A percentile compares a stretch with the other conserved stretches of the same genome.
These are phyloP conservation scores for Andrena camellia DNA, from an alignment of 2,888 invertebrate species.

Conservation along the genomic window DNA sequence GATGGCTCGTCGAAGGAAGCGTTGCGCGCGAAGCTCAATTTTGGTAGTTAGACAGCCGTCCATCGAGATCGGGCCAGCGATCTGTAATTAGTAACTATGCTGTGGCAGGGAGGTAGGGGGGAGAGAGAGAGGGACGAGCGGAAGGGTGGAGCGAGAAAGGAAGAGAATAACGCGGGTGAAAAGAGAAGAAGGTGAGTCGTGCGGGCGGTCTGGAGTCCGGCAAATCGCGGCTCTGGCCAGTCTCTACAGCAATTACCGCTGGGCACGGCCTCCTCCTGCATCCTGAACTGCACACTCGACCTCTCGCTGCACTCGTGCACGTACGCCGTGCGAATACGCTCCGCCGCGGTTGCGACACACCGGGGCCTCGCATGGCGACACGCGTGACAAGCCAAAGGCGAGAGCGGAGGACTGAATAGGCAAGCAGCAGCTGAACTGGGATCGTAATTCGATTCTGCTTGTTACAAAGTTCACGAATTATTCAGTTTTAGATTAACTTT, in stretches of 20 bases:
- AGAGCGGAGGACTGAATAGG: slow-evolving; percentile 6
- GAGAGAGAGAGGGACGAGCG: background rate
- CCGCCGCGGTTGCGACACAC: slow-evolving; percentile 30
- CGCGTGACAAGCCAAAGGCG: slow-evolving; percentile 4
- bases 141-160: slow-evolving; percentile 4
- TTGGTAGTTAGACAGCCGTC: slow-evolving; percentile 51
- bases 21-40: slow-evolving; percentile 54
- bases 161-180: slow-evolving; percentile 27
- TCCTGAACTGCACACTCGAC: slow-evolving; percentile 61
- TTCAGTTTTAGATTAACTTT: background rate
- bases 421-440: slow-evolving; percentile 17
- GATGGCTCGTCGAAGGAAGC: slow-evolving; percentile 3
- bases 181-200: slow-evolving; percentile 59
- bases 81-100: slow-evolving; percentile 66
- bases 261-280: slow-evolving; percentile 67
- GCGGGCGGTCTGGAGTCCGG: slow-evolving; percentile 63
- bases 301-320: slow-evolving; percentile 44
- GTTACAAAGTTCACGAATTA: background rate
- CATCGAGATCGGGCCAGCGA: slow-evolving; percentile 57
- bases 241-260: slow-evolving; percentile 76
- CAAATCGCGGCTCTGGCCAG: slow-evolving; percentile 64
- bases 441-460: slow-evolving; percentile 17
- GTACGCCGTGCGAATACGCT: slow-evolving; percentile 64
- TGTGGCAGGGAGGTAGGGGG: slow-evolving; percentile 30
- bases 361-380: slow-evolving; percentile 2